These are phyloP conservation scores for Gymnoscelis rufifasciata DNA, from an alignment of 2,888 invertebrate species.

Conservation along the genomic window DNA sequence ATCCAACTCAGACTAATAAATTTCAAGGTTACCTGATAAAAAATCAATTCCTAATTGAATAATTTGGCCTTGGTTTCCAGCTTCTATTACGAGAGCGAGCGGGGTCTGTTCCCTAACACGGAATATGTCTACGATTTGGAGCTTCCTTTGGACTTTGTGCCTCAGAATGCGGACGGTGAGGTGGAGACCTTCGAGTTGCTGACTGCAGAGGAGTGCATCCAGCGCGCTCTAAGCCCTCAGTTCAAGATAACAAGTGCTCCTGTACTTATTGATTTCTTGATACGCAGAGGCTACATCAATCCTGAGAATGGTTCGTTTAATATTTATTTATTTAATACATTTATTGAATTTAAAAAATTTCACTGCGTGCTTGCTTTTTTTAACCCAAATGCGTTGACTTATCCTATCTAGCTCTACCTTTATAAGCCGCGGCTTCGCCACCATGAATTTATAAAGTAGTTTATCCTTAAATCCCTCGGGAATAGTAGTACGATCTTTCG, in stretches of 20 bases:
- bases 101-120: constrained; percentile 95
- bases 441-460: too few species aligned
- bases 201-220: constrained; percentile 89
- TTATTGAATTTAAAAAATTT: too few species aligned
- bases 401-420: too few species aligned
- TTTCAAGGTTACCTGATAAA: constrained; percentile 7
- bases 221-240: constrained; percentile 87
- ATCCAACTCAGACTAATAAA: neutral
- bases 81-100: constrained; percentile 94
- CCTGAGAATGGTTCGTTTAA: constrained; percentile 87
- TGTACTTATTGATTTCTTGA: constrained; percentile 93
- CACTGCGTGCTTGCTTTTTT: too few species aligned
- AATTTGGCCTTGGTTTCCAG: constrained; percentile 77
- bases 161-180: constrained; percentile 96
- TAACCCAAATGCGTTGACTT: too few species aligned
- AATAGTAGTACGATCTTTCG: too few species aligned
- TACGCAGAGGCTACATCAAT: constrained; percentile 92
- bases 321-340: neutral
- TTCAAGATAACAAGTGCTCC: constrained; percentile 97
- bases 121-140: constrained; percentile 96
- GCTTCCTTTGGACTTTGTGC: constrained; percentile 92
- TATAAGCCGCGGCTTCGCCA: too few species aligned
- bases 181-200: constrained; percentile 94
- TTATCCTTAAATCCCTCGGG: too few species aligned
- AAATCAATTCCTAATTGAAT: constrained; percentile 1